Percentiles rank a stretch among this genome's conserved stretches.
phyloP scores from a whole-genome alignment of 1,140 invertebrate species.

The Penaeus japonicus region DNA sequence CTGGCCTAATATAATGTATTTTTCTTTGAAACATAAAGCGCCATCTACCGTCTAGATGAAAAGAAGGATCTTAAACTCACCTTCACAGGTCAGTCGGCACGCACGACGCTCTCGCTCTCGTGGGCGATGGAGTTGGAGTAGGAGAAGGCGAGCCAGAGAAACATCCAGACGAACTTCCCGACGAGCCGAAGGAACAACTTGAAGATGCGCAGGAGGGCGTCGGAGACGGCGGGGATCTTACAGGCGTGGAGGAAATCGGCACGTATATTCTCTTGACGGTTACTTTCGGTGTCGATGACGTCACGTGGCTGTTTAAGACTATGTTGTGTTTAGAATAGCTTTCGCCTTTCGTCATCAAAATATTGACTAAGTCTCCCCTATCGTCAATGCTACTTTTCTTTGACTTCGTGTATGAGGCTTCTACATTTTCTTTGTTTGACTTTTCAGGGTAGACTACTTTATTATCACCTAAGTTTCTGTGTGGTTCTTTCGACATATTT shows the following conservation, averaged over 20 bases:
- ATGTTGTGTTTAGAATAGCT: conserved; percentile 49
- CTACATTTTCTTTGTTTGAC: conserved; percentile 36
- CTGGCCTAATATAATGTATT: too few species aligned
- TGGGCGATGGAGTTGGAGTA: conserved; percentile 38
- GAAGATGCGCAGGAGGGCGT: conserved; percentile 46
- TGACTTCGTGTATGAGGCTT: background rate
- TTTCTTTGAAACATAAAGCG: too few species aligned
- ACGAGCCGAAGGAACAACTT: conserved; percentile 42
- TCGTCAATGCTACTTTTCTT: conserved; percentile 15
- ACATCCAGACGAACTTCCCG: conserved; percentile 43
- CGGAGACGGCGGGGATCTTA: conserved; percentile 30
- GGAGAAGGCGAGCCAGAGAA: conserved; percentile 43
- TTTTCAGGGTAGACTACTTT: conserved; percentile 9
- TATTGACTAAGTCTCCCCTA: conserved; percentile 47
- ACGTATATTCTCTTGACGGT: conserved; percentile 38
- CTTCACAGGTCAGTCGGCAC: conserved; percentile 46
- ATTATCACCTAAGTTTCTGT: background rate
- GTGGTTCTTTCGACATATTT: too few species aligned
- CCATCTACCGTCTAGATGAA: background rate
- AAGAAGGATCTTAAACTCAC: background rate
- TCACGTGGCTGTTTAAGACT: conserved; percentile 25
- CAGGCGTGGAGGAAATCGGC: conserved; percentile 10
- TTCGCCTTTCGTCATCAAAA: conserved; percentile 47
- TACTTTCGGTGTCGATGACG: conserved; percentile 21
- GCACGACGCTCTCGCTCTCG: conserved; percentile 25